Conservation (phyloP, 2,113 vertebrate species). For the Cyprinodon variegatus region DNA sequence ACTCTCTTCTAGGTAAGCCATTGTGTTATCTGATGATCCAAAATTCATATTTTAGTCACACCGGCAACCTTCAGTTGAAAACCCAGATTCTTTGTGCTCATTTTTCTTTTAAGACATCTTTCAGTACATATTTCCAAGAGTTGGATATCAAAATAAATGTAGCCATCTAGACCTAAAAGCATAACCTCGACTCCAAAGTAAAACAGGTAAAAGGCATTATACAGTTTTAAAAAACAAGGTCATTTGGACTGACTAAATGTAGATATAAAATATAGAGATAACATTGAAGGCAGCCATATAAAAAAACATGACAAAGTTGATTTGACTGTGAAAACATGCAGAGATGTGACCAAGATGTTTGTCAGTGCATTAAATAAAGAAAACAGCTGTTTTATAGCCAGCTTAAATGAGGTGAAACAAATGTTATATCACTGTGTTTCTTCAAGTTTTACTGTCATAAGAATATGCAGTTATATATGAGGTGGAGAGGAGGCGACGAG, state of each 20-base stretch:
- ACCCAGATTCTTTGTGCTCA: too few species aligned
- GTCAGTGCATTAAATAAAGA: conserved; percentile 23
- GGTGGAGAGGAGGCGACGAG: conserved; percentile 44
- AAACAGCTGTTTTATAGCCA: conserved; percentile 40
- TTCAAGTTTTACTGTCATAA: conserved; percentile 27
- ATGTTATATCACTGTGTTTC: conserved; percentile 34
- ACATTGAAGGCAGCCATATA: not conserved
- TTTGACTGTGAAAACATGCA: not conserved
- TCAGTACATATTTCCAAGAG: too few species aligned
- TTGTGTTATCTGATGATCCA: too few species aligned
- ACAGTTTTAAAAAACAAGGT: not conserved
- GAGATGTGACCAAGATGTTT: conserved; percentile 19
- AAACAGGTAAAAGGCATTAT: not conserved
- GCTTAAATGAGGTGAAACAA: conserved; percentile 38
- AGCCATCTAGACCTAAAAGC: not conserved
- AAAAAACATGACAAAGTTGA: not conserved
- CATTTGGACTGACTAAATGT: not conserved
- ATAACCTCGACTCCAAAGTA: not conserved
- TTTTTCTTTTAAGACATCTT: too few species aligned
- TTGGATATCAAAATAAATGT: too few species aligned
- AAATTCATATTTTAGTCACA: too few species aligned
- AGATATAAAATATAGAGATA: not conserved
- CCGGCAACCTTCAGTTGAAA: too few species aligned
- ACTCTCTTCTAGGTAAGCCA: too few species aligned
- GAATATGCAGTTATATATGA: not conserved